Conservation (phyloP, 2,797 vertebrate species). For the Onychomys torridus region DNA sequence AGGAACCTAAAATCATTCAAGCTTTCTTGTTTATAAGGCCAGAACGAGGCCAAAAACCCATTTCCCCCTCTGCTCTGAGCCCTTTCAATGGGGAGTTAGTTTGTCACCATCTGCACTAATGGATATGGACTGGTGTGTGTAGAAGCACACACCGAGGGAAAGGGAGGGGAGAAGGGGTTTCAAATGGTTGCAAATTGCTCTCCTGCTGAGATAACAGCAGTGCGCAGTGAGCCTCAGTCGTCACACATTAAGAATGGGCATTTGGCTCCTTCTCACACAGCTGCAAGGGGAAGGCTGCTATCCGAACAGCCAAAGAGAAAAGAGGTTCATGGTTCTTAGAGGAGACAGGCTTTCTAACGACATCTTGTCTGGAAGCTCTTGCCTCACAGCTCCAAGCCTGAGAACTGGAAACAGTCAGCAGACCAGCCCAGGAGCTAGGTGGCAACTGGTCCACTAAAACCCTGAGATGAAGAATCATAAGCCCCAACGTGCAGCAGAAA, state of each 20-base stretch:
- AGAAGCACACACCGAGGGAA: slow-evolving; percentile 70
- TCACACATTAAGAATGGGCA: slow-evolving; percentile 79
- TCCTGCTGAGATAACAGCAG: slow-evolving; percentile 79
- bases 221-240: slow-evolving; percentile 77
- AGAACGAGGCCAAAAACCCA: slow-evolving; percentile 80
- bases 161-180: slow-evolving; percentile 71
- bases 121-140: slow-evolving; percentile 78
- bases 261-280: slow-evolving; percentile 80
- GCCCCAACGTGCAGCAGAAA: not conserved
- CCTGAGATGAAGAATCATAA: not conserved
- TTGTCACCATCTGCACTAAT: slow-evolving; percentile 80
- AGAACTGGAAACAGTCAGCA: not conserved
- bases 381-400: not conserved
- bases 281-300: slow-evolving; percentile 63
- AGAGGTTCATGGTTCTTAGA: not conserved
- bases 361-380: slow-evolving; percentile 40
- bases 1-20: slow-evolving; percentile 80
- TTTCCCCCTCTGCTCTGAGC: slow-evolving; percentile 78
- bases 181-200: slow-evolving; percentile 83
- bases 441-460: not conserved
- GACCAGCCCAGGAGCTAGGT: not conserved
- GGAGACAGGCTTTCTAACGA: slow-evolving; percentile 22
- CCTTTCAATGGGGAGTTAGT: slow-evolving; percentile 73
- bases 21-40: slow-evolving; percentile 79
- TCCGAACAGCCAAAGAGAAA: slow-evolving; percentile 54